phyloP scores from a whole-genome alignment of 2,888 invertebrate species.

The Chorisops tibialis region DNA sequence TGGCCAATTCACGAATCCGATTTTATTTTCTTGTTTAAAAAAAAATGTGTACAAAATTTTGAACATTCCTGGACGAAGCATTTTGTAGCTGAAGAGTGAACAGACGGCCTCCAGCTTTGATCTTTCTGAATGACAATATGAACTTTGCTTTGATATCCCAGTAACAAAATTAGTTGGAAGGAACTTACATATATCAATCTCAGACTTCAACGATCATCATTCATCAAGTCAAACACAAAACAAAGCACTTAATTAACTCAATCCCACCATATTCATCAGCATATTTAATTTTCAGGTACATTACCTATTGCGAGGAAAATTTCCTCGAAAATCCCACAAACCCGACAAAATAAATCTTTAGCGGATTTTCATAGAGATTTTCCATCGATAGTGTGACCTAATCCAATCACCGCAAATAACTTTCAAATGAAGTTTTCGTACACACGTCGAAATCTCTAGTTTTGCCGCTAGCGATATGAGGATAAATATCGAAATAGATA shows the following conservation, averaged over 20 bases:
- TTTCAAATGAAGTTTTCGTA: not conserved
- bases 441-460: not conserved
- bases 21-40: too few species aligned
- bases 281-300: slow-evolving; percentile 10
- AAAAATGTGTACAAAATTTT: too few species aligned
- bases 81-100: too few species aligned
- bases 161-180: too few species aligned
- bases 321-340: not conserved
- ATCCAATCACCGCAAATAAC: slow-evolving; percentile 16
- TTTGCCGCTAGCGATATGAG: not conserved
- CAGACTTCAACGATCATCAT: too few species aligned
- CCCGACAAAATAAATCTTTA: slow-evolving; percentile 4
- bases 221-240: too few species aligned
- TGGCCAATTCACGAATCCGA: too few species aligned
- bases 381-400: slow-evolving; percentile 8
- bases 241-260: slow-evolving; percentile 17
- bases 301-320: slow-evolving; percentile 9
- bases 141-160: too few species aligned
- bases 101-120: too few species aligned
- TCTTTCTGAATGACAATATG: too few species aligned
- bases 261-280: slow-evolving; percentile 1
- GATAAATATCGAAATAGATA: not conserved
- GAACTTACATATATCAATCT: too few species aligned
- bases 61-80: too few species aligned
- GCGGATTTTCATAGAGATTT: slow-evolving; percentile 13